Percentiles rank a stretch among this genome's conserved stretches.
phyloP scores from a whole-genome alignment of 2,888 invertebrate species.

The Nomada ruficornis region DNA sequence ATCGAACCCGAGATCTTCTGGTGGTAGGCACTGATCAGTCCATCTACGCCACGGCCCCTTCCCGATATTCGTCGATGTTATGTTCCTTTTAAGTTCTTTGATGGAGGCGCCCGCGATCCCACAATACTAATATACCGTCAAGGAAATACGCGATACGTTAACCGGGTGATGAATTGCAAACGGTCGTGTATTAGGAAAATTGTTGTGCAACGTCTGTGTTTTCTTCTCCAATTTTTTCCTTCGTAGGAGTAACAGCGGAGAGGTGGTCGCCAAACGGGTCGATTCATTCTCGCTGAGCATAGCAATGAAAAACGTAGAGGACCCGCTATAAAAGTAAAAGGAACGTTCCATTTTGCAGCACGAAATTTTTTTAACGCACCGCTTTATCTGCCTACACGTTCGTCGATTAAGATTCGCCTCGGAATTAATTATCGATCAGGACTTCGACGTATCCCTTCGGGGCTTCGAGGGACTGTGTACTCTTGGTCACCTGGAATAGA shows the following conservation, averaged over 20 bases:
- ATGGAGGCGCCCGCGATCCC: too few species aligned
- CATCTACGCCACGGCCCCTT: too few species aligned
- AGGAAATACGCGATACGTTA: slow-evolving; percentile 9
- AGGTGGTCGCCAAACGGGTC: slow-evolving; percentile 13
- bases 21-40: too few species aligned
- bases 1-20: too few species aligned
- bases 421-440: slow-evolving; percentile 50
- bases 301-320: neutral
- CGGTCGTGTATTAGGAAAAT: slow-evolving; percentile 27
- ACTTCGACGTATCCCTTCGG: neutral
- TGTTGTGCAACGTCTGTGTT: slow-evolving; percentile 14
- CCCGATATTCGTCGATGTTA: too few species aligned
- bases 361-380: too few species aligned
- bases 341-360: too few species aligned
- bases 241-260: neutral
- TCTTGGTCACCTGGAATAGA: slow-evolving; percentile 20
- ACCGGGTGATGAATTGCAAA: slow-evolving; percentile 26
- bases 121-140: slow-evolving; percentile 19
- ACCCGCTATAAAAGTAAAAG: too few species aligned
- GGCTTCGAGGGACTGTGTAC: slow-evolving; percentile 19
- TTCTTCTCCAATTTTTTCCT: too few species aligned
- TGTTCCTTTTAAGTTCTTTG: too few species aligned
- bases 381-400: neutral
- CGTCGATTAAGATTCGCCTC: neutral
- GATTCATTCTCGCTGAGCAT: slow-evolving; percentile 45